phyloP scores from a whole-genome alignment of 2,113 vertebrate genomes.

The Burhinus oedicnemus region DNA sequence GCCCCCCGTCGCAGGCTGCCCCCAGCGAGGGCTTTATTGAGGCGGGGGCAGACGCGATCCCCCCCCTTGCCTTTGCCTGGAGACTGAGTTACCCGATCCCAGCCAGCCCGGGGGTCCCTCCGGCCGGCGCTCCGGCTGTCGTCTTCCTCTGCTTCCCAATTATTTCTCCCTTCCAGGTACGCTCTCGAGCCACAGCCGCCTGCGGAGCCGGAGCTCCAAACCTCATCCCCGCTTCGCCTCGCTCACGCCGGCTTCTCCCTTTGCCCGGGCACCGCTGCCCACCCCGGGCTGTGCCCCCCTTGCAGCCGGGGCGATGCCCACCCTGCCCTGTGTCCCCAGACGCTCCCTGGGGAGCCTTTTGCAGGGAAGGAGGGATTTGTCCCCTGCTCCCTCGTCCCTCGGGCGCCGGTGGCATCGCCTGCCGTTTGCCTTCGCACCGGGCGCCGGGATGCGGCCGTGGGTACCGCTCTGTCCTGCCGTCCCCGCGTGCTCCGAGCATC shows the following conservation, averaged over 20 bases:
- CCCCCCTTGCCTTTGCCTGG: background rate
- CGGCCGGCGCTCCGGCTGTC: background rate
- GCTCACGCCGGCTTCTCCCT: background rate
- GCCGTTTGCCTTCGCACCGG: background rate
- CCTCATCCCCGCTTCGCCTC: background rate
- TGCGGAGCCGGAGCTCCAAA: accelerated
- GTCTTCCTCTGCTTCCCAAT: background rate
- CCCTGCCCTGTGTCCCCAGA: background rate
- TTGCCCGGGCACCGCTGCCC: background rate
- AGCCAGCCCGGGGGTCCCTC: background rate
- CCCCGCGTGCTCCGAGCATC: background rate
- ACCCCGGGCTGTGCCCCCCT: background rate
- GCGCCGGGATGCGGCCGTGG: background rate
- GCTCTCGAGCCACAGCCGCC: accelerated
- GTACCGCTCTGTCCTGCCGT: background rate
- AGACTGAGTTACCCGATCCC: background rate
- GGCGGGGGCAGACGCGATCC: background rate
- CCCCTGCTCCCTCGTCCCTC: background rate
- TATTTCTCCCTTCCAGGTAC: background rate
- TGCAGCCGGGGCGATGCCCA: background rate
- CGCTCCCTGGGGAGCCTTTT: too few relatives aligned
- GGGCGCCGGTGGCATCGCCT: background rate
- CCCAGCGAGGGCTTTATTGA: accelerated
- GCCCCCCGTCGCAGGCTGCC: too few relatives aligned
- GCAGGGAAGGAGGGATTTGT: too few relatives aligned